Base-by-base conservation (phyloP, 2,888 invertebrate genomes). In the Drosophila nr. medialis region DNA sequence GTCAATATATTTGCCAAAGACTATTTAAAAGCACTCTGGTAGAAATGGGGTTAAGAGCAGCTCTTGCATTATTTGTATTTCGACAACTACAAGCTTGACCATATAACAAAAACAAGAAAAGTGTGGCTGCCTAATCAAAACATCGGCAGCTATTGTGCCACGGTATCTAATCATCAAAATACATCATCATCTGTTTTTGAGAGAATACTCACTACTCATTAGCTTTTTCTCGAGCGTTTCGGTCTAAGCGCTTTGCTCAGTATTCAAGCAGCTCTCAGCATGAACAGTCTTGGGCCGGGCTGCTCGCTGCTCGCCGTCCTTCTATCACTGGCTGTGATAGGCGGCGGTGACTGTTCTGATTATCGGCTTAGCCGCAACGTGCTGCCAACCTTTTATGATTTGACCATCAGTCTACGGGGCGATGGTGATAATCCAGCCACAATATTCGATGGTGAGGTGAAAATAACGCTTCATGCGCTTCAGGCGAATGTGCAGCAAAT, bases 361-460 rank as follows among this genome's bases (percentile, higher is more conserved):
- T 92, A 91, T 66, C 92, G 92, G n/a, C 78, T 92, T 24, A 72
- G 72, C 0, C 93, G 89, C 0, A 92, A 93, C 1, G 93, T 95
- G 0, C 55, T 80, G 18, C 96, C 95, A 0, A 83, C 77, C 0
- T 90, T 90, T 5, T 96, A 95, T 73, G 92, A 93, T 59, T 92
- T 95, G 0, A 81, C 92, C 2, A 87, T 95, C 2, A 93, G 91
- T 2, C 94, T 83, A 5, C 50, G 64, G 2, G 65, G 70, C 21
- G 82, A 86, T 71, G 75, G 60, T 5, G 53, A 64, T 2, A 83
- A 84, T 32, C 78, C 76, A 6, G 21, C 10, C 7, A 81, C 88
- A 36, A 90, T 80, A 4, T 93, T 91, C 58, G 69, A 88, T 48
- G 93, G 92, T 10, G 68, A 82, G 27, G 91, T 92, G 1, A 72